Evolutionary conservation across 2,888 invertebrate genomes (phyloP).

Genomic region (Lasioglossum vierecki): DNA sequence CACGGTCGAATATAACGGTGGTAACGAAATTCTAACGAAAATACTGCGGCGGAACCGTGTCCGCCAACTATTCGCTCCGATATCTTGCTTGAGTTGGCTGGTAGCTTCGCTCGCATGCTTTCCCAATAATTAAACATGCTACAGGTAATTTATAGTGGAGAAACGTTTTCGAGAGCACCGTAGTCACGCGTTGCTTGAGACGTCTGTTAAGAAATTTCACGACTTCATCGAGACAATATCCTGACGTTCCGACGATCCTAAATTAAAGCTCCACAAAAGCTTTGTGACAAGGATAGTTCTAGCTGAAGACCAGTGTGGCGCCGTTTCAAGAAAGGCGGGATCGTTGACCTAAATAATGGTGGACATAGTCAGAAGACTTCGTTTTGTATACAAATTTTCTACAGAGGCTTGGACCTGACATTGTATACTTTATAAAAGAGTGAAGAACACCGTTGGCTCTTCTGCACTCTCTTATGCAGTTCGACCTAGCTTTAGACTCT

Average conservation of each 20-base stretch:
- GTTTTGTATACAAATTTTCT: background rate
- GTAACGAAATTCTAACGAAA: background rate
- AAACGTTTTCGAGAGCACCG: background rate
- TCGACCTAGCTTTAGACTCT: background rate
- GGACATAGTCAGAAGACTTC: background rate
- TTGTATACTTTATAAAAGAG: background rate
- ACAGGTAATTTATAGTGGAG: slow-evolving; percentile 12
- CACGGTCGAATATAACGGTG: background rate
- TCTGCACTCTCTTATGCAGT: background rate
- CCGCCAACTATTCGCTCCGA: background rate
- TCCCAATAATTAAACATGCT: slow-evolving; percentile 17
- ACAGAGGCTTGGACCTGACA: background rate
- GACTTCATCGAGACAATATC: background rate
- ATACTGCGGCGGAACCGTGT: background rate
- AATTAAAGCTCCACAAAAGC: slow-evolving; percentile 19
- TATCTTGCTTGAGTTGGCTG: background rate
- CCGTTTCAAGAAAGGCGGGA: slow-evolving; percentile 41
- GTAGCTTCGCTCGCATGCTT: background rate
- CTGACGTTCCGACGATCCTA: background rate
- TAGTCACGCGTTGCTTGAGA: background rate
- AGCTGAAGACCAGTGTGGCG: slow-evolving; percentile 5
- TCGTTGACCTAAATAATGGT: slow-evolving; percentile 25
- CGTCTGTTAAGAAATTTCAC: background rate
- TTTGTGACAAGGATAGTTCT: background rate
- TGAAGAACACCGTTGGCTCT: background rate